phyloP scores from a whole-genome alignment of 92 coral and sea anemone genomes.

The Pocillopora grandis region DNA sequence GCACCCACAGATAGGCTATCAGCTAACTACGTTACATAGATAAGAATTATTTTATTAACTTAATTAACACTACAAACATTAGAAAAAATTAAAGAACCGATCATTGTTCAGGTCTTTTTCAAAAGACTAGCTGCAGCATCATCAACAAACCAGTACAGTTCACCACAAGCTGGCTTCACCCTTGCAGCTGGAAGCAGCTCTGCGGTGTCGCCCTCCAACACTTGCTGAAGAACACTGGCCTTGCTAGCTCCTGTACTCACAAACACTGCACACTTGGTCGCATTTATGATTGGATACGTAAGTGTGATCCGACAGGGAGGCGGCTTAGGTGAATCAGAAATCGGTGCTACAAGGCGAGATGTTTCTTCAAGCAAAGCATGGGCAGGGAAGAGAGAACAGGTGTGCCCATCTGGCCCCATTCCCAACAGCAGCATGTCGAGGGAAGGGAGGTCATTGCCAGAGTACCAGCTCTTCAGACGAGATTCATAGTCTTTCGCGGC shows the following conservation, averaged over 20 bases:
- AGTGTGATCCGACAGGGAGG: slow-evolving; percentile 92
- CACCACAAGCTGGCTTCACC: slow-evolving; percentile 81
- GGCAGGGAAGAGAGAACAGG: slow-evolving; percentile 92
- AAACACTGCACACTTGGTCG: slow-evolving; percentile 80
- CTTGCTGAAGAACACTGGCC: slow-evolving; percentile 78
- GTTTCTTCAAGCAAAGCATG: slow-evolving; percentile 79
- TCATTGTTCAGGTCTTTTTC: slow-evolving; percentile 37
- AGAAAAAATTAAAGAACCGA: neutral
- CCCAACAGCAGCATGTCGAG: slow-evolving; percentile 89
- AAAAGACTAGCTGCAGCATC: slow-evolving; percentile 85
- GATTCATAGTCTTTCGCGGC: slow-evolving; percentile 86
- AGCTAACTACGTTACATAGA: too few relatives aligned
- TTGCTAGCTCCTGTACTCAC: slow-evolving; percentile 93
- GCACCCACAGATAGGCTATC: too few relatives aligned
- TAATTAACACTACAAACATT: too few relatives aligned
- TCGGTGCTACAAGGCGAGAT: slow-evolving; percentile 84
- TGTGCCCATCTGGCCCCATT: slow-evolving; percentile 99
- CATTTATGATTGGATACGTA: slow-evolving; percentile 84
- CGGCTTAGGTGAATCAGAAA: slow-evolving; percentile 96
- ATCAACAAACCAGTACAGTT: slow-evolving; percentile 91
- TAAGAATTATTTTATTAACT: too few relatives aligned
- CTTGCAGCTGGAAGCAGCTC: slow-evolving; percentile 92
- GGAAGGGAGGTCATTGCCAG: slow-evolving; percentile 44
- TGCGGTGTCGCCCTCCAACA: slow-evolving; percentile 69
- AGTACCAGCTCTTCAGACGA: slow-evolving; percentile 68